Evolutionary conservation across 2,888 invertebrate species (phyloP), one percentile per base, ranked within the genome.

Genomic region (Apantesis nais): DNA sequence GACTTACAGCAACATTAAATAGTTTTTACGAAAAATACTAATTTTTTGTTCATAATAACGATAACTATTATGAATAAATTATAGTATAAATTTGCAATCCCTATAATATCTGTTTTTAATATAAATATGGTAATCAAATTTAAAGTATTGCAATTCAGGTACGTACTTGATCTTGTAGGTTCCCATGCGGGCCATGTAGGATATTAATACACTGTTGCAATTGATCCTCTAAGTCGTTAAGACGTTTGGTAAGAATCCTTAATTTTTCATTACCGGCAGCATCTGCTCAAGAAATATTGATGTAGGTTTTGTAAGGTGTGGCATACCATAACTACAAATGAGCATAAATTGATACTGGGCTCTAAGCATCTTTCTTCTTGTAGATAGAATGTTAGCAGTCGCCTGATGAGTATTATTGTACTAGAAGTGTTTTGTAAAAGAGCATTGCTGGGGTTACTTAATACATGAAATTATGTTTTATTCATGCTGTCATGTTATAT

Each of bases 121-220:
- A 22, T 48, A 48, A 48, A 48, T 48, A 19, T 48, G 19, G 22
- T 1, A 31, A 19, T 19, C 3, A 14, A 39, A 63, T 31, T 44
- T 22, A 11, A 19, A 9, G 19, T 29, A 29, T 41, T 41, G 29
- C 19, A 41, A 29, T 29, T 11, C 3, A 31, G 11, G 19, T 60
- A 58, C 61, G 8, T 64, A 92, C 93, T 85, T 92, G 90, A 67
- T 92, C 91, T 55, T 85, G 77, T 25, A 89, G 55, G 2, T 78
- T 68, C 29, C 87, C 90, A 8, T 89, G 88, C 12, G 83, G 82
- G 75, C 89, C 89, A 29, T 78, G 83, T 39, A 89, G 77, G 8
- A 66, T 76, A 0, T 91, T 90, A 77, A 90, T 91, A 78, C 93
- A 93, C 55, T 85, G 85, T 58, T 85, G 84, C 8, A 93, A 66